Evolutionary conservation across 2,113 vertebrate genomes (phyloP).

Genomic region (Pangasianodon gigas): DNA sequence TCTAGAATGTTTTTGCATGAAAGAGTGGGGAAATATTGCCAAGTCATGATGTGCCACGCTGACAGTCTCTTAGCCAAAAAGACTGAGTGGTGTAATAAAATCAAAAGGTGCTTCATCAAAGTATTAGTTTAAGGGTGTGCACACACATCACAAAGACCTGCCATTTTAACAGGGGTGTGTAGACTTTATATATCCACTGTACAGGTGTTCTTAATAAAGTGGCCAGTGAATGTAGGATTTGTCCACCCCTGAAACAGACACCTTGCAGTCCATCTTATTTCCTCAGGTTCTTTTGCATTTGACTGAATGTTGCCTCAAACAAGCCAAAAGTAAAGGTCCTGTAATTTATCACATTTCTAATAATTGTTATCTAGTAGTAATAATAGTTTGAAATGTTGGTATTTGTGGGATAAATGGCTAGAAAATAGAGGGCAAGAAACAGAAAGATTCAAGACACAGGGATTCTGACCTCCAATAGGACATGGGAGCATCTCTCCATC

Average conservation of each 20-base stretch:
- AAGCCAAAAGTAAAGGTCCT: not conserved
- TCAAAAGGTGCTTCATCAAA: no score
- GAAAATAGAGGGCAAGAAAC: not conserved
- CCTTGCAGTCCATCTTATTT: not conserved
- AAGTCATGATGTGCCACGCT: no score
- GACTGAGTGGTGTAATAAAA: no score
- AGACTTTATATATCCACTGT: no score
- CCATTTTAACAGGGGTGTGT: no score
- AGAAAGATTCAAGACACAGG: not conserved
- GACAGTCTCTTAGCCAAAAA: no score
- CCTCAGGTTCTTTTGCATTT: not conserved
- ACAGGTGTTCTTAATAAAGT: not conserved
- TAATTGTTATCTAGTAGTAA: not conserved
- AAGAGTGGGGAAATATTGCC: no score
- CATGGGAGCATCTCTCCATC: conserved; percentile 92
- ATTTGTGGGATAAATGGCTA: not conserved
- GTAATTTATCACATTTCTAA: not conserved
- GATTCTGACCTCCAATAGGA: conserved; percentile 85
- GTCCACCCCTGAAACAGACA: not conserved
- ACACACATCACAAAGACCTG: no score
- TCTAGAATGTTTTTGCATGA: no score
- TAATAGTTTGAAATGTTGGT: not conserved
- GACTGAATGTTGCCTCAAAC: not conserved
- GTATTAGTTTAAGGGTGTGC: no score
- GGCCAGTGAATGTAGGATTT: not conserved